Conservation (phyloP, 2,888 invertebrate species). For the Perizoma flavofasciatum region DNA sequence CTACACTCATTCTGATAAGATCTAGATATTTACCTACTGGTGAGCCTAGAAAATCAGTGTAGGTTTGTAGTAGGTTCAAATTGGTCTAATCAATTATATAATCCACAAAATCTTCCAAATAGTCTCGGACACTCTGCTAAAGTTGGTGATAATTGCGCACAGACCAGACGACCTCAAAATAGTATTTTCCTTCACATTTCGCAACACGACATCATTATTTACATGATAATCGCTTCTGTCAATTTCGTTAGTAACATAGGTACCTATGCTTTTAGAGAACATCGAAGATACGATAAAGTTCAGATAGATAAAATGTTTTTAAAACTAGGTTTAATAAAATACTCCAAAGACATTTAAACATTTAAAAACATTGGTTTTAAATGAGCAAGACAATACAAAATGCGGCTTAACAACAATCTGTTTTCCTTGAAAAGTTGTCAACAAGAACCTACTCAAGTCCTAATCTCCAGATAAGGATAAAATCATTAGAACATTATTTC, state of each 20-base stretch:
- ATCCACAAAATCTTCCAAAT: not conserved
- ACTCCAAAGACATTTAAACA: too few species aligned
- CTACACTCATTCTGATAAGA: constrained; percentile 6
- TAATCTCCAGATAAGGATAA: constrained; percentile 14
- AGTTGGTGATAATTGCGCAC: constrained; percentile 26
- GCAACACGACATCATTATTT: constrained; percentile 47
- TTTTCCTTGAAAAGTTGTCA: constrained; percentile 6
- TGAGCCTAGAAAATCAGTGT: constrained; percentile 12
- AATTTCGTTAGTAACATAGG: constrained; percentile 11
- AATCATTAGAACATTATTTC: constrained; percentile 4
- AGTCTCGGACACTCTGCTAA: not conserved
- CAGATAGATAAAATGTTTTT: too few species aligned
- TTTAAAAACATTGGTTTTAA: too few species aligned
- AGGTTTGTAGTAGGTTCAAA: constrained; percentile 11
- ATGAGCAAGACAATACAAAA: too few species aligned
- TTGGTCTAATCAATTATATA: not conserved
- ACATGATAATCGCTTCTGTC: constrained; percentile 48
- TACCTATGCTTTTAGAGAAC: constrained; percentile 1
- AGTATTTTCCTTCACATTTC: constrained; percentile 44
- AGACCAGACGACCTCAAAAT: constrained; percentile 42
- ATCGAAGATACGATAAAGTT: not conserved
- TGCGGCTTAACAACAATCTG: not conserved
- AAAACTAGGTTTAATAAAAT: too few species aligned
- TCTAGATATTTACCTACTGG: not conserved
- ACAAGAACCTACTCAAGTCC: constrained; percentile 1